phyloP scores from a whole-genome alignment of 1,140 invertebrate genomes.

The Polyergus mexicanus region DNA sequence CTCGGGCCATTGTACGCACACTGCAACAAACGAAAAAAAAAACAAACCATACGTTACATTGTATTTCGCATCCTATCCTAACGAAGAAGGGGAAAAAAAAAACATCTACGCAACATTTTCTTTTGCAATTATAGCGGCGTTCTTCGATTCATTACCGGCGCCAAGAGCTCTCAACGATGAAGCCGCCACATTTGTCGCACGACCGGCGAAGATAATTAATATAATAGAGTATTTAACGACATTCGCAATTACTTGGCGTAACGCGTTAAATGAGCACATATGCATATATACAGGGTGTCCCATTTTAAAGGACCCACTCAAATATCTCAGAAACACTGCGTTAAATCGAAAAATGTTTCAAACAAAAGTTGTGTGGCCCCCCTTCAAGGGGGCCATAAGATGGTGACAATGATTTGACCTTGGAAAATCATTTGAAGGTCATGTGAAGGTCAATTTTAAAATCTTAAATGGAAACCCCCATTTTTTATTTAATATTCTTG shows the following conservation, averaged over 20 bases:
- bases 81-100: background rate
- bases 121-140: background rate
- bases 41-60: background rate
- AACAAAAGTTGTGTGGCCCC: too few relatives aligned
- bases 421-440: too few relatives aligned
- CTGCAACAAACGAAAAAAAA: slow-evolving; percentile 88
- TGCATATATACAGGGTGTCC: too few relatives aligned
- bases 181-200: slow-evolving; percentile 33
- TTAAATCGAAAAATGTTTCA: too few relatives aligned
- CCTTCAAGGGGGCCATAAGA: too few relatives aligned
- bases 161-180: background rate
- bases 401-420: too few relatives aligned
- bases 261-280: background rate
- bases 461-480: too few relatives aligned
- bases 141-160: background rate
- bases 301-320: too few relatives aligned
- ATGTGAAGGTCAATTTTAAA: too few relatives aligned
- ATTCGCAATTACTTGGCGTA: slow-evolving; percentile 45
- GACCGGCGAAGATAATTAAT: slow-evolving; percentile 55
- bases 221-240: slow-evolving; percentile 54
- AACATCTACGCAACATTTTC: background rate
- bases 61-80: background rate
- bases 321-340: too few relatives aligned
- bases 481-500: too few relatives aligned
- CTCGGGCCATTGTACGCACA: slow-evolving; percentile 95